Conservation (phyloP, 64 coral and sea anemone genomes). For the Stichodactyla mertensii region DNA sequence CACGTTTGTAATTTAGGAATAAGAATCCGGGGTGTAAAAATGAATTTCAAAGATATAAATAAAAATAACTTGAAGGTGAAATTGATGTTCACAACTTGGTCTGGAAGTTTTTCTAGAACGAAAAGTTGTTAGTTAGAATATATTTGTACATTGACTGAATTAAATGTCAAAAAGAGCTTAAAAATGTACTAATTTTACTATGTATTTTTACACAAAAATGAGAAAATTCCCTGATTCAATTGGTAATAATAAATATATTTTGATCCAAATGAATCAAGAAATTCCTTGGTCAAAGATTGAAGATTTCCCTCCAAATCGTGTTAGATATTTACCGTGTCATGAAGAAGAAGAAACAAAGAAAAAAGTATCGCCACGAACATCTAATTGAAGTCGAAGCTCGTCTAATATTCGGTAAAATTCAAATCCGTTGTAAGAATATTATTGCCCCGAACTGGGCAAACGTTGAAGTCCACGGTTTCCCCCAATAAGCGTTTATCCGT, state of each 20-base stretch:
- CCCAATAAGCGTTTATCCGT: not conserved
- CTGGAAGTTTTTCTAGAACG: not conserved
- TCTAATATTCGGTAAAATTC: constrained; percentile 2
- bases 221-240: not conserved
- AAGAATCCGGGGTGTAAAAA: not conserved
- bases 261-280: not conserved
- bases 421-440: not conserved
- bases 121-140: not conserved
- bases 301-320: not conserved
- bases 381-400: constrained; percentile 14
- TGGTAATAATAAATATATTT: not conserved
- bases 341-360: constrained; percentile 1
- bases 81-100: not conserved
- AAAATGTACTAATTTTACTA: not conserved
- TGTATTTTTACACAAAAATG: not conserved
- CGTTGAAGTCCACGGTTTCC: not conserved
- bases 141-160: not conserved
- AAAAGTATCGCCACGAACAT: constrained; percentile 21
- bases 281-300: not conserved
- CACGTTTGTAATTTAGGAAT: not conserved
- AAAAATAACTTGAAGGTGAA: not conserved
- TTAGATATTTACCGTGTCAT: constrained; percentile 19
- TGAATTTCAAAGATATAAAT: not conserved
- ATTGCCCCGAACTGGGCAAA: not conserved
- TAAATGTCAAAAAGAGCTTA: not conserved